Evolutionary conservation across 2,888 invertebrate genomes (phyloP), one percentile per base, ranked within the genome.

Genomic region (Drosophila monieri): DNA sequence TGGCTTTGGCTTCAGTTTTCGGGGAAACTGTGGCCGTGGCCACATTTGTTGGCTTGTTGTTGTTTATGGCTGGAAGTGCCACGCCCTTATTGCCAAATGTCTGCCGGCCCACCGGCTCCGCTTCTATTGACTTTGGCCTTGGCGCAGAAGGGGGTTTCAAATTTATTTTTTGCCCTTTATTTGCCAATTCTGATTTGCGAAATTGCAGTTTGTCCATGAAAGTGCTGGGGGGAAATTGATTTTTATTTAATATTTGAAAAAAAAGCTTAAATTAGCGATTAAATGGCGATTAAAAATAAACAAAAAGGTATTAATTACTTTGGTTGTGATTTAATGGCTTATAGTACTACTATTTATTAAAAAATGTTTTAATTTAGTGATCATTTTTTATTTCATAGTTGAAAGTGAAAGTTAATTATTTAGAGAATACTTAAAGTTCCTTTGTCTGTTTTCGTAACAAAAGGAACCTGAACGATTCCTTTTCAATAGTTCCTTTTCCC

Each of bases 41-140:
- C 18, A 15, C 30, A 49, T 18, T 12, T 43, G 43, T 12, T 43
- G 43, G 21, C 21, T 35, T n/a, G 12, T 18, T 47, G 14, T 64
- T 55, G 59, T 58, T 58, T 53, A 61, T 59, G 68, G 37, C 53
- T 39, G 61, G 4, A 35, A 52, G 9, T 56, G 65, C 67, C 74
- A 73, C 83, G 75, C 83, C 80, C 67, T 68, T 68, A 49, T 47
- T 10, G 61, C 53, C 21, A 21, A 46, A 55, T 14, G 48, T 25
- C 64, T 51, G 37, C 49, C 23, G 35, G 32, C 25, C 30, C 46
- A 64, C 61, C 32, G 47, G 46, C 44, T 43, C 43, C 52, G 62
- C 39, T 27, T 27, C 27, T 85, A 71, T 85, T 81, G 73, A 79
- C 71, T 79, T 72, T 70, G 52, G 72, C 75, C 66, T 66, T 70